Evolutionary conservation across 64 coral and sea anemone species (phyloP), one percentile per base, ranked within the genome.

Genomic region (Acropora yongei): DNA sequence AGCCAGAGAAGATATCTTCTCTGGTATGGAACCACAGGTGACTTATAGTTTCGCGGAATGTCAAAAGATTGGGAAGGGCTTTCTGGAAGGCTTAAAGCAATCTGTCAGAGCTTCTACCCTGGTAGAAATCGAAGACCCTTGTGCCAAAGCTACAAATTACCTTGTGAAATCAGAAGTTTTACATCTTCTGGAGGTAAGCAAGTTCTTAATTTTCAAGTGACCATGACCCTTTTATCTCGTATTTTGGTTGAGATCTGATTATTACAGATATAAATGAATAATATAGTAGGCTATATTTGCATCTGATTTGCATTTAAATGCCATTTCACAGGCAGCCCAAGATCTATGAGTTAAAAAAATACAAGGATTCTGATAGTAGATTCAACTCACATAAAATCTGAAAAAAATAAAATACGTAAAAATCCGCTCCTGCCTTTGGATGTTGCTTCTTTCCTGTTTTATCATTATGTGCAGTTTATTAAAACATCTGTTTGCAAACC

Each of bases 141-240:
- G 67, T 17, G 75, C 30, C 1, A 93, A 93, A 73, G 91, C 91
- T 4, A 87, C 82, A 75, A 93, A 93, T 16, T 93, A 93, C 83
- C 76, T 93, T 44, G 91, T 87, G 18, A 75, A 93, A 87, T 80
- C 53, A 8, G 41, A 79, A 51, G 63, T 80, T 73, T 93, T 93
- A 44, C 84, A 78, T 14, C 60, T 93, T 4, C 43, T 93, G 51
- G 91, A 93, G 73, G 91, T 93, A 72, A 63, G 51, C 10, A 55
- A 55, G 10, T 55, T 30, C 30, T 30, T 30, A 30, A 30, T 30
- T 30, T 30, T 30, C 30, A 30, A 30, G 30, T 30, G 30, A 30
- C 30, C 30, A 30, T 30, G 30, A 30, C 30, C 30, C 30, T 30
- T 30, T 30, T 30, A 30, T 30, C 30, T 30, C 30, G 30, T 30